Percentiles rank a stretch among this genome's conserved stretches.
phyloP scores from a whole-genome alignment of 2,888 invertebrate species.

The Lamellibrachia columna region DNA sequence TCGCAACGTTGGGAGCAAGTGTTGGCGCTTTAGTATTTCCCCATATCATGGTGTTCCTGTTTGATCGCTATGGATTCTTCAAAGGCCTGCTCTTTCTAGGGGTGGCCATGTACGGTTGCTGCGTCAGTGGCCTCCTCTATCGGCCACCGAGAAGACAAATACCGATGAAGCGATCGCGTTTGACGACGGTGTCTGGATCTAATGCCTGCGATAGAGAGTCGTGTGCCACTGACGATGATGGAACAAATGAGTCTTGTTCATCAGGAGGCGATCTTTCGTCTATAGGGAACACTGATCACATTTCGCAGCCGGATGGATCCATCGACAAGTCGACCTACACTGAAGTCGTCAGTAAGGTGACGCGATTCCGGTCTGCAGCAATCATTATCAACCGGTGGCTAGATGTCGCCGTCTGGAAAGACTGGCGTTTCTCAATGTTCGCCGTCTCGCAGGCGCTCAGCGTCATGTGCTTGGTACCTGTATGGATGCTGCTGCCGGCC shows the following conservation, averaged over 20 bases:
- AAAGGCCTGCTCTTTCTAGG: conserved; percentile 24
- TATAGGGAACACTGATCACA: background rate
- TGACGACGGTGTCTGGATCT: background rate
- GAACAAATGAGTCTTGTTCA: background rate
- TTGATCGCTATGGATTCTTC: conserved; percentile 23
- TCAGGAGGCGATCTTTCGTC: background rate
- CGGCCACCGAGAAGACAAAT: background rate
- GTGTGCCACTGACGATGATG: background rate
- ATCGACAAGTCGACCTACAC: background rate
- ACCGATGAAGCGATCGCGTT: background rate
- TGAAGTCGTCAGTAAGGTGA: background rate
- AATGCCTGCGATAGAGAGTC: background rate
- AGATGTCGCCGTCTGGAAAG: conserved; percentile 19
- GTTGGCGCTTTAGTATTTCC: conserved; percentile 23
- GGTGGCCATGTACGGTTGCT: background rate
- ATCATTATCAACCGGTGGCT: background rate
- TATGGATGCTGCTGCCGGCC: conserved; percentile 17
- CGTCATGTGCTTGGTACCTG: background rate
- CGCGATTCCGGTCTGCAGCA: background rate
- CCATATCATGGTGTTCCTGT: conserved; percentile 23
- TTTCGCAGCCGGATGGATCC: background rate
- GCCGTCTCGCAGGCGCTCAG: conserved; percentile 13
- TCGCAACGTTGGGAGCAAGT: background rate
- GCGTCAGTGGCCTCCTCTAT: conserved; percentile 28
- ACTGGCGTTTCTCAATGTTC: background rate